phyloP scores from a whole-genome alignment of 2,888 invertebrate genomes.

The Eupsilia transversa region DNA sequence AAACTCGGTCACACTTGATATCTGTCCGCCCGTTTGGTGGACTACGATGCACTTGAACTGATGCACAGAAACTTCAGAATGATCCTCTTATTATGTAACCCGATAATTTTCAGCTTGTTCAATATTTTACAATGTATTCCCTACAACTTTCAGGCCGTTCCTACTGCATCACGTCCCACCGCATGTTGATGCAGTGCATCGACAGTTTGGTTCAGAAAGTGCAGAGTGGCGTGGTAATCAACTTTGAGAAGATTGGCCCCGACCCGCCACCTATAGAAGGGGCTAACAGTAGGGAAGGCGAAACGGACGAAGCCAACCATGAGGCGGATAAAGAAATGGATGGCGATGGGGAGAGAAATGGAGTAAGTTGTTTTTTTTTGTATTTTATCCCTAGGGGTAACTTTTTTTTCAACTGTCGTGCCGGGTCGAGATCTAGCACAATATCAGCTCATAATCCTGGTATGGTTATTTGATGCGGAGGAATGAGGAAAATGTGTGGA shows the following conservation, averaged over 20 bases:
- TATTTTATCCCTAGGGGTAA: neutral
- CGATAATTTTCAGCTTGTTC: neutral
- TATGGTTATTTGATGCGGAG: neutral
- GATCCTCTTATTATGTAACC: neutral
- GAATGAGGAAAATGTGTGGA: neutral
- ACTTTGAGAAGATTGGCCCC: slow-evolving; percentile 98
- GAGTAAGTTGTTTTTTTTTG: slow-evolving; percentile 75
- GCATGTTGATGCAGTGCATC: slow-evolving; percentile 98
- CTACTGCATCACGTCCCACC: slow-evolving; percentile 98
- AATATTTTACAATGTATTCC: neutral
- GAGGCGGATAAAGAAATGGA: slow-evolving; percentile 87
- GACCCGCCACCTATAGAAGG: slow-evolving; percentile 94
- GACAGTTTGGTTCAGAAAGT: slow-evolving; percentile 99
- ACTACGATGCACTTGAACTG: neutral
- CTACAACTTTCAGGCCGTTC: slow-evolving; percentile 93
- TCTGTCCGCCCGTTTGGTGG: too few relatives aligned
- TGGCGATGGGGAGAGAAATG: slow-evolving; percentile 87
- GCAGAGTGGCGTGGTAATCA: slow-evolving; percentile 99
- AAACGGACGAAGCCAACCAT: slow-evolving; percentile 84
- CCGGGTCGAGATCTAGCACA: neutral
- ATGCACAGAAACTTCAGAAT: neutral
- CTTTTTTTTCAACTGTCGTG: neutral
- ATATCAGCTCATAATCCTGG: neutral
- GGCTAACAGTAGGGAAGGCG: slow-evolving; percentile 87
- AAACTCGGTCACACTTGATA: neutral